These are phyloP conservation scores for Nudaria mundana DNA, from an alignment of 2,888 invertebrate genomes.

Conservation along the genomic window DNA sequence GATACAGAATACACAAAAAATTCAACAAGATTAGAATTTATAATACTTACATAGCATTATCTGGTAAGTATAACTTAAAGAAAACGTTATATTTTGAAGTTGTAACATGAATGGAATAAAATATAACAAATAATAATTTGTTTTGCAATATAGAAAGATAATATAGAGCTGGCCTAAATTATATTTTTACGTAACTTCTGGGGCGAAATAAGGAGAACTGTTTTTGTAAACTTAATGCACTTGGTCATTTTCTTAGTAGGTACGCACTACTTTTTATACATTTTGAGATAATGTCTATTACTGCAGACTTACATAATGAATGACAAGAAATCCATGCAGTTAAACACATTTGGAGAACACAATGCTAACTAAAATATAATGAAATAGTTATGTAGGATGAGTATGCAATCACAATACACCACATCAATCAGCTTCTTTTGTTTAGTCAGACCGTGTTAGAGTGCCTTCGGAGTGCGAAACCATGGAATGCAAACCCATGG, in stretches of 20 bases:
- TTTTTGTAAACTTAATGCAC: too few relatives aligned
- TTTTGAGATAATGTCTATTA: constrained; percentile 9
- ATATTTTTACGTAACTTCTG: too few relatives aligned
- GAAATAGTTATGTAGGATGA: constrained; percentile 15
- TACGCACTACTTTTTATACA: too few relatives aligned
- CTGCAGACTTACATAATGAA: constrained; percentile 7
- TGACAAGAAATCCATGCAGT: constrained; percentile 21
- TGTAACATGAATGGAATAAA: too few relatives aligned
- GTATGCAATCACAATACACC: constrained; percentile 20
- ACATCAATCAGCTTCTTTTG: constrained; percentile 48
- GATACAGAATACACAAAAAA: neutral
- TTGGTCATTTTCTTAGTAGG: too few relatives aligned
- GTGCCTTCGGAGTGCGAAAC: constrained; percentile 85
- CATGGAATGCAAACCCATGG: constrained; percentile 80
- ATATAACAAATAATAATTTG: too few relatives aligned
- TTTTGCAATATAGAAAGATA: too few relatives aligned
- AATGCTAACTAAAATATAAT: constrained; percentile 17
- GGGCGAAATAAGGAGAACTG: too few relatives aligned
- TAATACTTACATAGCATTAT: neutral
- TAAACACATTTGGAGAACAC: constrained; percentile 15
- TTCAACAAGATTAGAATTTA: neutral
- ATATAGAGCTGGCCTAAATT: too few relatives aligned
- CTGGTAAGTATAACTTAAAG: too few relatives aligned
- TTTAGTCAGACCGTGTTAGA: constrained; percentile 83
- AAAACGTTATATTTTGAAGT: too few relatives aligned